These are phyloP conservation scores for Diploptera punctata DNA, from an alignment of 2,888 invertebrate species.

Conservation along the genomic window DNA sequence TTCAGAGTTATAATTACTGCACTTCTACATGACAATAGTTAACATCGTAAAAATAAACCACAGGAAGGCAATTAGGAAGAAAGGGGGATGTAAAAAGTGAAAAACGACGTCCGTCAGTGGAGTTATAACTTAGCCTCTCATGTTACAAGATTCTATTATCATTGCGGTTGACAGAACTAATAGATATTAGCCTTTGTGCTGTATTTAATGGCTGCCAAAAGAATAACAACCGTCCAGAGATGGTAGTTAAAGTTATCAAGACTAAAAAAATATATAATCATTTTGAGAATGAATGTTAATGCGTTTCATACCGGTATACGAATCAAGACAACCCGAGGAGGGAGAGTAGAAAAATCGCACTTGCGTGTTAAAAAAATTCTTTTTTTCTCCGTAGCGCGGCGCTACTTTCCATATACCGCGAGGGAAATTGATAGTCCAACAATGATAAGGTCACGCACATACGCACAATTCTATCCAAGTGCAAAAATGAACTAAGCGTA, in stretches of 20 bases:
- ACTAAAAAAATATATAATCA: background rate
- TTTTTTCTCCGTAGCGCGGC: background rate
- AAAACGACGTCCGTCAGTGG: background rate
- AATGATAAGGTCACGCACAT: constrained; percentile 25
- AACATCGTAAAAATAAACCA: no score
- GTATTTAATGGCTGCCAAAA: background rate
- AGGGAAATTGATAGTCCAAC: constrained; percentile 19
- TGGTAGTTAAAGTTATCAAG: background rate
- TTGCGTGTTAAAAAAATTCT: constrained; percentile 20
- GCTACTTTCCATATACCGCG: constrained; percentile 11
- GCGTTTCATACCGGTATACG: constrained; percentile 18
- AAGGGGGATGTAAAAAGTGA: background rate
- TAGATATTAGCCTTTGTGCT: constrained; percentile 4
- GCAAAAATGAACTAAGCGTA: background rate
- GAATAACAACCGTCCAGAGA: background rate
- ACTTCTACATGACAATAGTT: no score
- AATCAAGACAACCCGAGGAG: background rate
- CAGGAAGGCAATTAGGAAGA: no score
- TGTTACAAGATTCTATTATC: constrained; percentile 2
- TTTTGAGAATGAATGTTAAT: constrained; percentile 16
- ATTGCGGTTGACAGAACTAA: constrained; percentile 8
- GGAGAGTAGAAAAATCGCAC: constrained; percentile 3
- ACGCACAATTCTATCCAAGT: constrained; percentile 4
- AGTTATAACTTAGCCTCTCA: no score
- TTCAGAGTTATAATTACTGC: no score